phyloP scores from a whole-genome alignment of 1,140 invertebrate genomes.

The Aleiodes sp. region DNA sequence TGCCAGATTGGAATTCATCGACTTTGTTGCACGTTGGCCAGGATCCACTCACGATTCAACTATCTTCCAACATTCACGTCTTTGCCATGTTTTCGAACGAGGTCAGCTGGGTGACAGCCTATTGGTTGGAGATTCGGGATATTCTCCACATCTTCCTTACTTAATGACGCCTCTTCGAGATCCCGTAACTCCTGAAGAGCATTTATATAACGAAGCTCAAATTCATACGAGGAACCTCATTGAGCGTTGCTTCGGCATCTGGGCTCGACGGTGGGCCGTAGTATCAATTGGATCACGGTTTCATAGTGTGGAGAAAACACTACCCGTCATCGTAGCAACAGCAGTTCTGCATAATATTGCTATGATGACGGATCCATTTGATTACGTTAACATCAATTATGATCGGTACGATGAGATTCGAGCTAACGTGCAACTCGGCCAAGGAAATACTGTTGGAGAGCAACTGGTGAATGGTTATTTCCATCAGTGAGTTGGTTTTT shows the following conservation, averaged over 20 bases:
- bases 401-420: too few relatives aligned
- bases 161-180: constrained; percentile 40
- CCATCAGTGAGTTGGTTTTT: too few relatives aligned
- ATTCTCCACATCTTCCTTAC: constrained; percentile 30
- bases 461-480: too few relatives aligned
- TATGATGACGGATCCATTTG: too few relatives aligned
- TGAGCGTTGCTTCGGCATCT: constrained; percentile 45
- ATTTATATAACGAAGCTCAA: constrained; percentile 45
- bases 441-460: too few relatives aligned
- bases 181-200: constrained; percentile 33
- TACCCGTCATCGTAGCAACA: constrained; percentile 33
- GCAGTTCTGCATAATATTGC: constrained; percentile 35
- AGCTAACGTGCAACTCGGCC: too few relatives aligned
- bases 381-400: too few relatives aligned
- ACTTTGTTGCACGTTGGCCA: constrained; percentile 53
- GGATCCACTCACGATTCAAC: constrained; percentile 47
- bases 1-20: constrained; percentile 40
- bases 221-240: constrained; percentile 47
- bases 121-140: constrained; percentile 43
- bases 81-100: constrained; percentile 34
- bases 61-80: constrained; percentile 43
- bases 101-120: constrained; percentile 32
- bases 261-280: constrained; percentile 37
- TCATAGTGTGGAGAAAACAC: neutral
- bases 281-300: constrained; percentile 10